These are phyloP conservation scores for Cyanistes caeruleus DNA, from an alignment of 2,113 vertebrate genomes.

Conservation along the genomic window DNA sequence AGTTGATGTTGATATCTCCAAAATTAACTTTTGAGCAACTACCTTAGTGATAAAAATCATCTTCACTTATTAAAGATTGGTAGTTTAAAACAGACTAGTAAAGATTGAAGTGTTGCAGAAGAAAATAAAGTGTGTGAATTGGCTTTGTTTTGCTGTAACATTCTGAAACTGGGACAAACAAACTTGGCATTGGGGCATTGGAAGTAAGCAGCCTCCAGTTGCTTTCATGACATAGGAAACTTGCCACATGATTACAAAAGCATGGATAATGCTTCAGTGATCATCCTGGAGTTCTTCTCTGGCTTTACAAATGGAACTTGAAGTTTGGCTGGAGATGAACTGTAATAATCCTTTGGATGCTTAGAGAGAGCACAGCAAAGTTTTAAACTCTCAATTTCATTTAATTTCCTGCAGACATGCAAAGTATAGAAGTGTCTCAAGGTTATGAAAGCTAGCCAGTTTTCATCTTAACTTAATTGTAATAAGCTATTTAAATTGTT, in stretches of 20 bases:
- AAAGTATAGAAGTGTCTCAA: background rate
- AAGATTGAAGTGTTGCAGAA: background rate
- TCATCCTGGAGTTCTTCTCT: background rate
- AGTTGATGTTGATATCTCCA: background rate
- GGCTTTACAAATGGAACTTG: slow-evolving; percentile 27
- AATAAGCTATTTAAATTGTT: background rate
- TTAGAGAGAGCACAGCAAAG: background rate
- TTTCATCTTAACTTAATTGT: background rate
- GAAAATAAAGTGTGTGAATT: background rate
- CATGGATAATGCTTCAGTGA: slow-evolving; percentile 18
- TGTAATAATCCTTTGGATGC: background rate
- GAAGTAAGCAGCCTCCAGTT: slow-evolving; percentile 6
- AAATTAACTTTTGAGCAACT: background rate
- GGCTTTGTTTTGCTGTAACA: background rate
- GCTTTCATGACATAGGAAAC: slow-evolving; percentile 34
- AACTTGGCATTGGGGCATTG: slow-evolving; percentile 24
- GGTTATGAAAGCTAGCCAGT: background rate
- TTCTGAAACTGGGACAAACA: slow-evolving; percentile 48
- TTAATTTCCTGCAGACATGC: background rate
- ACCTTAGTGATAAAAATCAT: background rate
- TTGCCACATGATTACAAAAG: slow-evolving; percentile 31
- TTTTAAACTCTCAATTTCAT: background rate
- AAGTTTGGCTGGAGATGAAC: background rate
- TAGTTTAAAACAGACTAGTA: background rate
- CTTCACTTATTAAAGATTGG: background rate